phyloP scores from a whole-genome alignment of 1,140 invertebrate genomes.

The Prorops nasuta region DNA sequence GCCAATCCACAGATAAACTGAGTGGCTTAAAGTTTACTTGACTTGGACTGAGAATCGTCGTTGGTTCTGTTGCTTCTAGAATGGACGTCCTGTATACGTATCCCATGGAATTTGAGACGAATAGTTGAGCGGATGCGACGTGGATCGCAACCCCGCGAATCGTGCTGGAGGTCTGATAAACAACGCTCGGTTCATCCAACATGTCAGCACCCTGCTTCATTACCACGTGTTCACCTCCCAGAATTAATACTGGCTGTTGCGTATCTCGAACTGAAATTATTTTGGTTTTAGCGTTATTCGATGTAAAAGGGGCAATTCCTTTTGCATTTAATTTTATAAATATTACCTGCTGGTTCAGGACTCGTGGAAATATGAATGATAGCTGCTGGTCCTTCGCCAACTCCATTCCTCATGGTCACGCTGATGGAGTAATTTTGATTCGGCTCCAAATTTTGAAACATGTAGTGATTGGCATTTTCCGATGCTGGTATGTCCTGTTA shows the following conservation, averaged over 20 bases:
- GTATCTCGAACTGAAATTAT: constrained; percentile 55
- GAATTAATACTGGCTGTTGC: constrained; percentile 69
- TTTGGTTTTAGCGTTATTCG: constrained; percentile 14
- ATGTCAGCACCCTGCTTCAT: constrained; percentile 69
- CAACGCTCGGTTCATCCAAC: constrained; percentile 62
- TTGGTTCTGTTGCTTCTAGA: constrained; percentile 44
- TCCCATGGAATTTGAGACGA: constrained; percentile 71
- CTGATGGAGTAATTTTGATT: constrained; percentile 75
- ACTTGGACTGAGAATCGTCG: constrained; percentile 60
- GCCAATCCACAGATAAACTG: constrained; percentile 82
- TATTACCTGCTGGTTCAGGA: constrained; percentile 62
- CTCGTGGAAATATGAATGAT: constrained; percentile 66
- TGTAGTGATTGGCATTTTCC: constrained; percentile 66
- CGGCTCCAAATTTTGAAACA: constrained; percentile 76
- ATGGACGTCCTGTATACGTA: constrained; percentile 61
- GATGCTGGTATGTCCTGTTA: constrained; percentile 71
- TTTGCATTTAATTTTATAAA: constrained; percentile 8
- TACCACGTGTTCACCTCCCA: constrained; percentile 68
- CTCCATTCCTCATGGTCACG: constrained; percentile 76
- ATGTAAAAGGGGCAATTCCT: constrained; percentile 9
- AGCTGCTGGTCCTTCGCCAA: constrained; percentile 75
- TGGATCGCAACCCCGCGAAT: constrained; percentile 71
- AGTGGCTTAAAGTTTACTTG: constrained; percentile 62
- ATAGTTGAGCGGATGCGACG: constrained; percentile 67
- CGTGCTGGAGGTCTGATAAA: constrained; percentile 52